These are phyloP conservation scores for Furcula furcula DNA, from an alignment of 2,888 invertebrate genomes.

Conservation along the genomic window DNA sequence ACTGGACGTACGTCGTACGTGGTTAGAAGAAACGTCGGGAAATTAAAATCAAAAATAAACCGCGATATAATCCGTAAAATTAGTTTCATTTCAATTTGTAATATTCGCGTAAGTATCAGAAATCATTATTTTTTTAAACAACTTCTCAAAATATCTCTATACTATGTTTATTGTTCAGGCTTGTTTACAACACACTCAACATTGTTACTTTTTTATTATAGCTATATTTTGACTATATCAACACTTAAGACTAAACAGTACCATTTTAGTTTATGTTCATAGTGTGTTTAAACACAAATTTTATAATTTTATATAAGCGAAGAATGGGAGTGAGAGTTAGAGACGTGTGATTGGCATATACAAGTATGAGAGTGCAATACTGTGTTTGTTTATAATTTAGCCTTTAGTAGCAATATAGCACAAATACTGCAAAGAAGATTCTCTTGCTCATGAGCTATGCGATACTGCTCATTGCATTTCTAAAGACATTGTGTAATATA, in stretches of 20 bases:
- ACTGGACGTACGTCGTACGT: no score
- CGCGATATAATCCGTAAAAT: no score
- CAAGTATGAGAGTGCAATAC: constrained; percentile 17
- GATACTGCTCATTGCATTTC: no score
- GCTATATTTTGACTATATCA: background rate
- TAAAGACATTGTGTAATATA: no score
- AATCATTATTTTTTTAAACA: no score
- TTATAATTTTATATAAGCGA: constrained; percentile 24
- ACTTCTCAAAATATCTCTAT: no score
- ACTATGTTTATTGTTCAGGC: constrained; percentile 13
- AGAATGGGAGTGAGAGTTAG: constrained; percentile 12
- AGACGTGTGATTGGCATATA: constrained; percentile 11
- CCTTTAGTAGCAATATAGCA: background rate
- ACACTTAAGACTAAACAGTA: background rate
- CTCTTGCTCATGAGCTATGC: no score
- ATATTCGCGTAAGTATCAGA: no score
- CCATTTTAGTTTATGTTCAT: constrained; percentile 1
- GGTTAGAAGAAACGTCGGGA: no score
- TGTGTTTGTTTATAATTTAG: constrained; percentile 7
- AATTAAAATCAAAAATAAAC: no score
- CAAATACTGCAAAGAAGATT: background rate
- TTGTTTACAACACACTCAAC: constrained; percentile 4
- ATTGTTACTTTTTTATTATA: constrained; percentile 4
- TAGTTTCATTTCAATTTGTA: no score
- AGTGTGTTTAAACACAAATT: constrained; percentile 13